Evolutionary conservation across 2,888 invertebrate genomes (phyloP).

Genomic region (Callyntrura guangdongensis): DNA sequence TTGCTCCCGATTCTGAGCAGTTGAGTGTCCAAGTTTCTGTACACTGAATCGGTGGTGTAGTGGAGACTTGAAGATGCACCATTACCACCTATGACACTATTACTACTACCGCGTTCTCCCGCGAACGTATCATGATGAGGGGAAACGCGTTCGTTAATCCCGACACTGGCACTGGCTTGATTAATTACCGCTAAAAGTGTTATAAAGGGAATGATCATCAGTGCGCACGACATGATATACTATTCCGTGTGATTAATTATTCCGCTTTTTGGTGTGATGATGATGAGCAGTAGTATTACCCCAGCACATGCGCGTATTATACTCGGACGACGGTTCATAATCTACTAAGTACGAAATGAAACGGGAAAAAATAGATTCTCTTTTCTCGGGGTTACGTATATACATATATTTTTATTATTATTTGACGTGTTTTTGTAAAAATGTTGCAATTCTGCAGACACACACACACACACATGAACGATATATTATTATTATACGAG

Average conservation of each 20-base stretch:
- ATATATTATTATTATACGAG: background rate
- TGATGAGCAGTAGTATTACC: too few species aligned
- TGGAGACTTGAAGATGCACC: background rate
- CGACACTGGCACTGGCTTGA: background rate
- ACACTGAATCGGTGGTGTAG: constrained; percentile 39
- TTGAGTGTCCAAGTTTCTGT: constrained; percentile 79
- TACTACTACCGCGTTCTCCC: constrained; percentile 10
- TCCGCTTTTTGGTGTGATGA: background rate
- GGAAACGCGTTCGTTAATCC: too few species aligned
- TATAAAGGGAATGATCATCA: background rate
- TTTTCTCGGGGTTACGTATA: background rate
- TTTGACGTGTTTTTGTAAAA: background rate
- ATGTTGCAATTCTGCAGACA: background rate
- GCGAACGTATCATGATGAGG: background rate
- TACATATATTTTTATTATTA: too few species aligned
- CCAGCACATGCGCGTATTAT: background rate
- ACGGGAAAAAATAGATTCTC: background rate
- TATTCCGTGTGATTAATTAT: background rate
- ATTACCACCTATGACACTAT: background rate
- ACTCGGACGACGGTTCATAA: background rate
- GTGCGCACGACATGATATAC: background rate
- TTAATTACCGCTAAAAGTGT: background rate
- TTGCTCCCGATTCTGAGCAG: constrained; percentile 85
- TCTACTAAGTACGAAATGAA: background rate
- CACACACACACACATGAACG: background rate